Percentiles rank a stretch among this genome's conserved stretches.
phyloP scores from a whole-genome alignment of 2,888 invertebrate species.

The Unio pictorum region DNA sequence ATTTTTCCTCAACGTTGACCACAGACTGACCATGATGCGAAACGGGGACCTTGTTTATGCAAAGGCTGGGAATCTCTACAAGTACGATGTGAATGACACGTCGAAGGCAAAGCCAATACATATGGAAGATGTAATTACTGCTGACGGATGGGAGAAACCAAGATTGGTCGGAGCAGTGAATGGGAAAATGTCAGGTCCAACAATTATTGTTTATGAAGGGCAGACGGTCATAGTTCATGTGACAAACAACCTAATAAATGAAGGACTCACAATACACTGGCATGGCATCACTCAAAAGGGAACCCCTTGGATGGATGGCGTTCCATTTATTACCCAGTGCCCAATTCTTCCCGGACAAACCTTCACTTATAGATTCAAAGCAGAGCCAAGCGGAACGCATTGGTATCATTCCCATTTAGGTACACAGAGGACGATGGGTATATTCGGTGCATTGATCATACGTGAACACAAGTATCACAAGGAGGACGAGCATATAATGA shows the following conservation, averaged over 20 bases:
- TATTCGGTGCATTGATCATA: constrained; percentile 52
- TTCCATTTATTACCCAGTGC: constrained; percentile 52
- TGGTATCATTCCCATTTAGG: constrained; percentile 47
- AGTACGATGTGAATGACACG: constrained; percentile 24
- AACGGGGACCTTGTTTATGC: constrained; percentile 19
- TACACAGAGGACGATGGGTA: constrained; percentile 48
- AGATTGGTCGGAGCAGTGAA: constrained; percentile 43
- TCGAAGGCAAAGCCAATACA: constrained; percentile 10
- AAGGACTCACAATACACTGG: constrained; percentile 55
- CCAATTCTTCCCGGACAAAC: constrained; percentile 49
- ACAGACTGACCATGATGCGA: constrained; percentile 31
- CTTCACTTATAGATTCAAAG: constrained; percentile 53
- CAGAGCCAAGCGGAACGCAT: constrained; percentile 30
- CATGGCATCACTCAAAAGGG: constrained; percentile 51
- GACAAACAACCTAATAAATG: constrained; percentile 40
- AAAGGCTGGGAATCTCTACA: constrained; percentile 23
- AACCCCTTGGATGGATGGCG: constrained; percentile 53
- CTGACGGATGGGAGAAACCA: constrained; percentile 37
- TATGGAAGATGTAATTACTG: constrained; percentile 44
- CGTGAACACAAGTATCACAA: constrained; percentile 10
- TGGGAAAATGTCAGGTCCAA: constrained; percentile 50
- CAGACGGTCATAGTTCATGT: constrained; percentile 46
- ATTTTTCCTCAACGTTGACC: no score
- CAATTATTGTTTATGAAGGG: constrained; percentile 48
- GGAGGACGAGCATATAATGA: constrained; percentile 4